Conservation (phyloP, 2,797 vertebrate species). For the Hydrolagus colliei region DNA sequence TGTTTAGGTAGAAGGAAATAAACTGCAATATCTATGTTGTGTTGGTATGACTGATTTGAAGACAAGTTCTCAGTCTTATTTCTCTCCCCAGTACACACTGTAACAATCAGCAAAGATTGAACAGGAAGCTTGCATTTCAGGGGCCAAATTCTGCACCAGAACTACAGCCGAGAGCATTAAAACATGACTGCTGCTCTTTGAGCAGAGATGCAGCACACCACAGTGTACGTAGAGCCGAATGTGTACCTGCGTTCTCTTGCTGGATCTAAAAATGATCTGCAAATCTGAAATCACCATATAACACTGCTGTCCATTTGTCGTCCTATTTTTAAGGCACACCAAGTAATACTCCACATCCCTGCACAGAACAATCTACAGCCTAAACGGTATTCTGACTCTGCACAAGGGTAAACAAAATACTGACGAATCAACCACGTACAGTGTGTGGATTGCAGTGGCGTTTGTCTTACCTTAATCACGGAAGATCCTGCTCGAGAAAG, state of each 20-base stretch:
- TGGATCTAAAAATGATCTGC: conserved; percentile 1
- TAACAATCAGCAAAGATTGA: background rate
- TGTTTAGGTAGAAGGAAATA: no score
- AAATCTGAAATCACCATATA: background rate
- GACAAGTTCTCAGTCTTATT: background rate
- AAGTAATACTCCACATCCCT: background rate
- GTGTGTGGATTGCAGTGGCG: background rate
- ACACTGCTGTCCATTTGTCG: background rate
- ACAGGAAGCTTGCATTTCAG: background rate
- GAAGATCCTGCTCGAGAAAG: conserved; percentile 72
- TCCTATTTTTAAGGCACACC: no score
- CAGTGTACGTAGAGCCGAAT: background rate
- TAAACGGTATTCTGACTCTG: background rate
- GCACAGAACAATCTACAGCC: background rate
- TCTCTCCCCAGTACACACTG: background rate
- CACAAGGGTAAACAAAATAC: background rate
- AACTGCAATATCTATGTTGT: background rate
- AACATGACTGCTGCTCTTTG: background rate
- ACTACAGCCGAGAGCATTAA: background rate
- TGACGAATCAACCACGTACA: background rate
- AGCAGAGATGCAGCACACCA: conserved; percentile 1
- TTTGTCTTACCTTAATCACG: conserved; percentile 78
- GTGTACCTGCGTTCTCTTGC: background rate
- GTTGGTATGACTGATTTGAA: background rate
- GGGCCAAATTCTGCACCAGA: background rate